A percentile compares a stretch with the other conserved stretches of the same genome.
Evolutionary conservation across 2,113 vertebrate genomes (phyloP).

Genomic region (Telmatochromis brachygnathus): DNA sequence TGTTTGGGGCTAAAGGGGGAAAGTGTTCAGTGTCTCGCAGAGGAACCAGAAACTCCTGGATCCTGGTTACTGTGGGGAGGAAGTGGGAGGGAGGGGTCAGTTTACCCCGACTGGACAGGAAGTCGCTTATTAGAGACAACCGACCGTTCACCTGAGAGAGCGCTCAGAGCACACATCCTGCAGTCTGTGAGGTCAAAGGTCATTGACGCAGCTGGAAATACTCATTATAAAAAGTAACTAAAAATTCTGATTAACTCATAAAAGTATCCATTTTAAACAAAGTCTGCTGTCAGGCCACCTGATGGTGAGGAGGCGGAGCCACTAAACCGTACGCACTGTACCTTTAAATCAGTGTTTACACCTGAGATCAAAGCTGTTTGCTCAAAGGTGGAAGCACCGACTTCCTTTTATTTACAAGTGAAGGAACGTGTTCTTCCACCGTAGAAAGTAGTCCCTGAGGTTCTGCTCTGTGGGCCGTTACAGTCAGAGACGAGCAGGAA

Average conservation of each 20-base stretch:
- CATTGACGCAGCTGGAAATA: background rate
- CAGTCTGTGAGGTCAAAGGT: background rate
- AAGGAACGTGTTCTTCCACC: background rate
- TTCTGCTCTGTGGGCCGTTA: background rate
- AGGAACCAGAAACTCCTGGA: conserved; percentile 2
- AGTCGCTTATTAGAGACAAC: background rate
- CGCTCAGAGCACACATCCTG: background rate
- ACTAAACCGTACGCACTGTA: background rate
- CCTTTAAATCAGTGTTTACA: background rate
- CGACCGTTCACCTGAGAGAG: background rate
- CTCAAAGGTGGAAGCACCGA: background rate
- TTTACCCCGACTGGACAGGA: background rate
- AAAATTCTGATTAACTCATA: background rate
- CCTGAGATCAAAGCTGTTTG: background rate
- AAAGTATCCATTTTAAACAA: background rate
- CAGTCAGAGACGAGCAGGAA: background rate
- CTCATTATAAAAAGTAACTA: background rate
- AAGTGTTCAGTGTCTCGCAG: conserved; percentile 50
- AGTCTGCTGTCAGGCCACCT: background rate
- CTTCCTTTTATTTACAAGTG: background rate
- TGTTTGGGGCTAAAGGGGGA: background rate
- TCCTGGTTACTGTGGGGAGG: conserved; percentile 28
- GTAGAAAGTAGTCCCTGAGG: background rate
- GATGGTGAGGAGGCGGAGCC: background rate
- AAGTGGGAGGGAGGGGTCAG: background rate